These are phyloP conservation scores for Neolamprologus toae DNA, from an alignment of 2,113 vertebrate genomes.

Conservation along the genomic window DNA sequence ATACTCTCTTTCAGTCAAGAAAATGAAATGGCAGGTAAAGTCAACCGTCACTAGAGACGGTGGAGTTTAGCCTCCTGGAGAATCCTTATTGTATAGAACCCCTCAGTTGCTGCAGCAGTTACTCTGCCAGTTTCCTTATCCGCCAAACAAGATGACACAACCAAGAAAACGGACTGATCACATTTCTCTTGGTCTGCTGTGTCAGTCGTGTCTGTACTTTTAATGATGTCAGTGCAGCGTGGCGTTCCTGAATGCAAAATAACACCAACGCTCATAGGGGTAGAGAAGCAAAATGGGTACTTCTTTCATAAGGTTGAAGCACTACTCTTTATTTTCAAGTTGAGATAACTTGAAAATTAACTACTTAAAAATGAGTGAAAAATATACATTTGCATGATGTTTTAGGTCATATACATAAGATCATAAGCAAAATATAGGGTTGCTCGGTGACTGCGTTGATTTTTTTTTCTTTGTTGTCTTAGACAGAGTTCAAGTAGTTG, in stretches of 20 bases:
- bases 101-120: conserved; percentile 34
- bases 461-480: not conserved
- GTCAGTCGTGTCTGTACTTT: not conserved
- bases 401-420: not conserved
- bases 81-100: conserved; percentile 37
- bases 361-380: not conserved
- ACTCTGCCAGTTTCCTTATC: not conserved
- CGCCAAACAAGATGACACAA: conserved; percentile 15
- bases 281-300: not conserved
- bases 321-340: not conserved
- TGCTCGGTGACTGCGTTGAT: not conserved
- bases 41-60: conserved; percentile 18
- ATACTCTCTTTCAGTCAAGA: not conserved
- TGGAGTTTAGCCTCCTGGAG: conserved; percentile 27
- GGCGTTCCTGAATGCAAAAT: not conserved
- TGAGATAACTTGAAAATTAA: not conserved
- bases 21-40: conserved; percentile 39
- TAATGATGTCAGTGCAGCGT: not conserved
- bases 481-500: not conserved
- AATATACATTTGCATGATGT: not conserved
- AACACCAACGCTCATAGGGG: not conserved
- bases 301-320: not conserved
- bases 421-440: not conserved
- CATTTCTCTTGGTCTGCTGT: conserved; percentile 20
- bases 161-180: conserved; percentile 27